A percentile compares a stretch with the other conserved stretches of the same genome.
Conservation (phyloP, 2,888 invertebrate species). For the Rhagophthalmus giganteus region DNA sequence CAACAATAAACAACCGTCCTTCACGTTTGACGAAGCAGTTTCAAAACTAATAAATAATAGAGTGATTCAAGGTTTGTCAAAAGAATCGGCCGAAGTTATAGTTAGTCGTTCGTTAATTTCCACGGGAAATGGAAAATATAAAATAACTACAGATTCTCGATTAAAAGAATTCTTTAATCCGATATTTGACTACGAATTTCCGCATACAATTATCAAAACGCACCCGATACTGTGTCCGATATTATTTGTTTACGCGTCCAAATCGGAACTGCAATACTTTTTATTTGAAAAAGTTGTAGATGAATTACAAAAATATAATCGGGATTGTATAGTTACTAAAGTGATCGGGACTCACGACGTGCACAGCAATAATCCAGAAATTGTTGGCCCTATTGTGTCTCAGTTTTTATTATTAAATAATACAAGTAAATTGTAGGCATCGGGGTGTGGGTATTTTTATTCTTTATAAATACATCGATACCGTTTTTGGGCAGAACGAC, state of each 20-base stretch:
- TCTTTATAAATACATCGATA: no score
- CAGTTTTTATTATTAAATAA: no score
- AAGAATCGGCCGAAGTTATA: slow-evolving; percentile 57
- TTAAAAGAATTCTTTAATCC: slow-evolving; percentile 53
- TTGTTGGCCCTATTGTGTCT: slow-evolving; percentile 49
- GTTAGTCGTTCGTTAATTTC: slow-evolving; percentile 56
- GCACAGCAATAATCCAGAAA: slow-evolving; percentile 62
- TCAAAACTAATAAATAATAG: slow-evolving; percentile 55
- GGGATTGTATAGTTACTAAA: slow-evolving; percentile 41
- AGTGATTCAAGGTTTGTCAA: slow-evolving; percentile 45
- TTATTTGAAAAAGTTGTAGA: slow-evolving; percentile 35
- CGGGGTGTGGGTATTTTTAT: no score
- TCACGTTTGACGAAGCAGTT: slow-evolving; percentile 57
- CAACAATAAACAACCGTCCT: no score
- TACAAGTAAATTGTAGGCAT: no score
- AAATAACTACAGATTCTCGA: slow-evolving; percentile 63
- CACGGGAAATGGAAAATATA: slow-evolving; percentile 55
- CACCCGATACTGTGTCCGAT: slow-evolving; percentile 49
- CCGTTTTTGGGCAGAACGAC: no score
- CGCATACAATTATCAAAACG: slow-evolving; percentile 46
- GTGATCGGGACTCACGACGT: slow-evolving; percentile 65
- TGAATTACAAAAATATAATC: slow-evolving; percentile 34
- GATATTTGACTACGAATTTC: slow-evolving; percentile 47
- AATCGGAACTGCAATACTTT: slow-evolving; percentile 41
- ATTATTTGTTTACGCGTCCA: slow-evolving; percentile 43